Conservation (phyloP, 2,888 invertebrate genomes). For the Pseudanteris insignis region DNA sequence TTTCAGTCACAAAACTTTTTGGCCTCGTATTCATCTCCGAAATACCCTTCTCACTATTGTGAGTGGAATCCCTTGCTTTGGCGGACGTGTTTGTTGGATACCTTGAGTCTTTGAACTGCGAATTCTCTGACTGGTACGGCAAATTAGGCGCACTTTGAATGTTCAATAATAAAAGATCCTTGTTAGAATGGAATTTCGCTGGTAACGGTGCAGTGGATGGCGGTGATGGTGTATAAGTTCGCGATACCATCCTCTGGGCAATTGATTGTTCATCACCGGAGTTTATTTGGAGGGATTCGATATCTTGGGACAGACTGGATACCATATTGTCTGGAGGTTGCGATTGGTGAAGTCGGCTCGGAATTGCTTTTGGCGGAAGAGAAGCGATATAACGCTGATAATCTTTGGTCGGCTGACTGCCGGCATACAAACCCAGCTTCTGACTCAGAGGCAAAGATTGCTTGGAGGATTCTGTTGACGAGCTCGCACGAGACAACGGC, state of each 20-base stretch:
- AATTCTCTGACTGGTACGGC: constrained; percentile 73
- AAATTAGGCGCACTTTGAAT: constrained; percentile 84
- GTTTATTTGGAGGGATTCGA: constrained; percentile 63
- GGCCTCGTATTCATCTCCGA: constrained; percentile 70
- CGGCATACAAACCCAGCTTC: constrained; percentile 47
- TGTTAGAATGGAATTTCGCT: constrained; percentile 75
- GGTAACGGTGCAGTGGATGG: constrained; percentile 86
- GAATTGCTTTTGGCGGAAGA: constrained; percentile 72
- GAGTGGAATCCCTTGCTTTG: constrained; percentile 72
- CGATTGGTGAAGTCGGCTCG: constrained; percentile 67
- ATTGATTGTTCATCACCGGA: constrained; percentile 61
- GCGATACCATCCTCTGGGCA: constrained; percentile 70
- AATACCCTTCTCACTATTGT: constrained; percentile 73
- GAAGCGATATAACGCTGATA: constrained; percentile 67
- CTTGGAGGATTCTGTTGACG: constrained; percentile 57
- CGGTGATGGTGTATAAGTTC: constrained; percentile 82
- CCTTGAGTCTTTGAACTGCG: constrained; percentile 77
- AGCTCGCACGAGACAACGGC: constrained; percentile 55
- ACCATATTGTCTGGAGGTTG: constrained; percentile 54
- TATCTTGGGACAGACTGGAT: constrained; percentile 60
- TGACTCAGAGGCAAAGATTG: constrained; percentile 47
- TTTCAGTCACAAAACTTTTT: constrained; percentile 64
- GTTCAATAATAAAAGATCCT: constrained; percentile 73
- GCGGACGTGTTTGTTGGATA: constrained; percentile 78
- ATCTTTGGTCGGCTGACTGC: constrained; percentile 51